Evolutionary conservation across 2,888 invertebrate species (phyloP).

Genomic region (Diaphora mendica): DNA sequence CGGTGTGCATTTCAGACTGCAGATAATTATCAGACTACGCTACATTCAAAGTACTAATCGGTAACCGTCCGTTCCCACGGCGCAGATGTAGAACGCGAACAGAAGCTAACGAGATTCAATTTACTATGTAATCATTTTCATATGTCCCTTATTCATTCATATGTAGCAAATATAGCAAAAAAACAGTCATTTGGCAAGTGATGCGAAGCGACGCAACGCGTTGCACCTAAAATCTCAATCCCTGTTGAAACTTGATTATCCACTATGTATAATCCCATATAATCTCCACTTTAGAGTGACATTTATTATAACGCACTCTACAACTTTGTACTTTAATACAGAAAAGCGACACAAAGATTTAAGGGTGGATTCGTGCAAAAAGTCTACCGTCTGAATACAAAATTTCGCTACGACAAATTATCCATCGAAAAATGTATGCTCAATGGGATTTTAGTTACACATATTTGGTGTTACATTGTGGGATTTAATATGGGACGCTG

Average conservation of each 20-base stretch:
- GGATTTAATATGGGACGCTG: constrained; percentile 54
- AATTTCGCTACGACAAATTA: not conserved
- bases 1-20: not conserved
- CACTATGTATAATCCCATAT: not conserved
- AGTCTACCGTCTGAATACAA: not conserved
- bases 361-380: not conserved
- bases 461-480: constrained; percentile 45
- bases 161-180: not conserved
- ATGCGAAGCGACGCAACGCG: not conserved
- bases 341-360: not conserved
- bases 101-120: not conserved
- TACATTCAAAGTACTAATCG: not conserved
- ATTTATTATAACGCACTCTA: not conserved
- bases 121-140: not conserved
- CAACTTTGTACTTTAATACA: not conserved
- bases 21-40: not conserved
- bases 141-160: not conserved
- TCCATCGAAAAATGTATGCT: not conserved
- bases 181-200: not conserved
- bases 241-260: not conserved
- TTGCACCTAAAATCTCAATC: not conserved
- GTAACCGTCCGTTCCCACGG: constrained; percentile 1
- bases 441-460: constrained; percentile 10
- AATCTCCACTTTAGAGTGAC: not conserved
- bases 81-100: not conserved